Percentiles rank a stretch among this genome's conserved stretches.
Evolutionary conservation across 2,888 invertebrate species (phyloP).

Genomic region (Eristalis pertinax): DNA sequence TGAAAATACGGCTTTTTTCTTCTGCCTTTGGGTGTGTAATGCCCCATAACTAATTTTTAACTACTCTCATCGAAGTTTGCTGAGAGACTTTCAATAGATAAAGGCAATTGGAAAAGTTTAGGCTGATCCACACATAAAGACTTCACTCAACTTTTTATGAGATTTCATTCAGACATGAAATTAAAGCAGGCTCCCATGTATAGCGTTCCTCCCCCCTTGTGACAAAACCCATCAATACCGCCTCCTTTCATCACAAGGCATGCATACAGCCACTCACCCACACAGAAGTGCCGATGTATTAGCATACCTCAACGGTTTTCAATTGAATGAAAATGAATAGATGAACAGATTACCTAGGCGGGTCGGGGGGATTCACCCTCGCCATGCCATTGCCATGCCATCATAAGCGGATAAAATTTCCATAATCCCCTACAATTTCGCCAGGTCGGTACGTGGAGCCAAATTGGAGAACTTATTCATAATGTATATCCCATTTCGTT

Average conservation of each 20-base stretch:
- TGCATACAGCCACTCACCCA: background rate
- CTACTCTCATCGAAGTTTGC: background rate
- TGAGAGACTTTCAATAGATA: background rate
- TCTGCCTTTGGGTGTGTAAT: background rate
- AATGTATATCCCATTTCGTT: background rate
- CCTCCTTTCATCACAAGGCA: background rate
- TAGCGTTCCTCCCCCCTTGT: background rate
- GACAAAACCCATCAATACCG: background rate
- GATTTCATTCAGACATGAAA: background rate
- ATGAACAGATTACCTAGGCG: background rate
- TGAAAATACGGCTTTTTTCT: background rate
- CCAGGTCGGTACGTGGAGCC: background rate
- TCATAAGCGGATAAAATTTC: background rate
- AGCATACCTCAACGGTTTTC: background rate
- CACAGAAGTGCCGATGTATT: background rate
- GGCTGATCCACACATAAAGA: background rate
- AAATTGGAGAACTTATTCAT: conserved; percentile 1
- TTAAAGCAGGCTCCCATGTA: background rate
- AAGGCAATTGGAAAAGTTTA: background rate
- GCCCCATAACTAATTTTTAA: background rate
- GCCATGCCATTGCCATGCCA: background rate
- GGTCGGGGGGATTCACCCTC: background rate
- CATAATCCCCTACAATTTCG: background rate
- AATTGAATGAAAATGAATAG: conserved; percentile 1
- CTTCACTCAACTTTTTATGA: background rate